Conservation (phyloP, 2,797 vertebrate species). For the Pseudochromis fuscus region DNA sequence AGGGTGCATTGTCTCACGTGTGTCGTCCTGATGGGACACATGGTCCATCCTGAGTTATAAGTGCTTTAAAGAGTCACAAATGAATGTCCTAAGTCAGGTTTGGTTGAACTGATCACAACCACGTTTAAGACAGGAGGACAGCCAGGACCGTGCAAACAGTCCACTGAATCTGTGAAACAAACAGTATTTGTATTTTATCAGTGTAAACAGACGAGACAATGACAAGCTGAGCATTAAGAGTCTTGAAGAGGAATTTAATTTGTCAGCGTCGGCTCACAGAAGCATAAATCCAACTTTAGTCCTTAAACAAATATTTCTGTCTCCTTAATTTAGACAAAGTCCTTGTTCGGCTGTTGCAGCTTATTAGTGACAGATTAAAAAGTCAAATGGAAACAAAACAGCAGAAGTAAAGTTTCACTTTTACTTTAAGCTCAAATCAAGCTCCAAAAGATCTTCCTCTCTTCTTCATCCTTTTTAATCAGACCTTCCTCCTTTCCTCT, state of each 20-base stretch:
- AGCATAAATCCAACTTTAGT: neutral
- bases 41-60: conserved; percentile 25
- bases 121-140: neutral
- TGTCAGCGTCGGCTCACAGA: no score
- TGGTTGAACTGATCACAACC: no score
- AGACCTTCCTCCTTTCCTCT: neutral
- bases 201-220: neutral
- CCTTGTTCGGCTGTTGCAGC: neutral
- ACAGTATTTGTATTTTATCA: neutral
- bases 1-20: conserved; percentile 60
- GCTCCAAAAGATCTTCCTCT: neutral
- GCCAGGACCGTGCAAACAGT: neutral
- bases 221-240: neutral
- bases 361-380: neutral
- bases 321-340: neutral
- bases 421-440: neutral
- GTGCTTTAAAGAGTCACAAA: conserved; percentile 12
- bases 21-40: conserved; percentile 53
- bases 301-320: neutral
- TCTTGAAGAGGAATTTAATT: no score
- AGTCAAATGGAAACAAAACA: neutral
- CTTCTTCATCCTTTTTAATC: neutral
- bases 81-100: neutral
- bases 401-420: neutral
- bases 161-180: neutral